Evolutionary conservation across 2,888 invertebrate genomes (phyloP).

Genomic region (Fragum whitleyi): DNA sequence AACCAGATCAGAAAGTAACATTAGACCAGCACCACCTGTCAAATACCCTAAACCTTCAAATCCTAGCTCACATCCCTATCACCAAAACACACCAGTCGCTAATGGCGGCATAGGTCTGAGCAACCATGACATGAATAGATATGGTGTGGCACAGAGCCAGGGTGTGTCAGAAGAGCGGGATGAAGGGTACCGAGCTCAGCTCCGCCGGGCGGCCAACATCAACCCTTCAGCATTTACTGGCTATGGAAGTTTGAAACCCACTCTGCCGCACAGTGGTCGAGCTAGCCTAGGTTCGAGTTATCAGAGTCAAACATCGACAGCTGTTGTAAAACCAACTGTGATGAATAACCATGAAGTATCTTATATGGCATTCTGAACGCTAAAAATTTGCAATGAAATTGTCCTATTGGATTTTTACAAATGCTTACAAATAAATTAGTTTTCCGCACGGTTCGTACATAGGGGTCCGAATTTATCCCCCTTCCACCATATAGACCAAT

Average conservation of each 20-base stretch:
- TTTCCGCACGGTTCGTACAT: too few species aligned
- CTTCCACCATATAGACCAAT: too few species aligned
- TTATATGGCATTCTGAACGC: constrained; percentile 63
- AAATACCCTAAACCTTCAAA: background rate
- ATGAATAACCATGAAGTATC: constrained; percentile 63
- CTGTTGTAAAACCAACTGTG: constrained; percentile 71
- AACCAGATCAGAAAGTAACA: constrained; percentile 13
- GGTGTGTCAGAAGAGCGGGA: constrained; percentile 53
- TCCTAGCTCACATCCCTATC: background rate
- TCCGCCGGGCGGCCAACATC: constrained; percentile 69
- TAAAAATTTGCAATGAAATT: background rate
- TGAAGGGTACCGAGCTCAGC: constrained; percentile 69
- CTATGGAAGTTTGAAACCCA: constrained; percentile 45
- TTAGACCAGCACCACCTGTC: background rate
- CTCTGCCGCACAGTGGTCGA: constrained; percentile 59
- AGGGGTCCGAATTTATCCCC: too few species aligned
- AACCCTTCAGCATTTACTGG: constrained; percentile 72
- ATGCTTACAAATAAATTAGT: too few species aligned
- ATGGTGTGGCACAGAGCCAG: background rate
- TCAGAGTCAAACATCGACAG: constrained; percentile 61
- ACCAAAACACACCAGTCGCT: background rate
- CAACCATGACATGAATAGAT: constrained; percentile 21
- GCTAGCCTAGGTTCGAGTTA: constrained; percentile 36
- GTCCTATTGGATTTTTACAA: too few species aligned
- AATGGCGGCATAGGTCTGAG: background rate